phyloP scores from a whole-genome alignment of 2,113 vertebrate species.

The Cyphomyrus plagiostoma region DNA sequence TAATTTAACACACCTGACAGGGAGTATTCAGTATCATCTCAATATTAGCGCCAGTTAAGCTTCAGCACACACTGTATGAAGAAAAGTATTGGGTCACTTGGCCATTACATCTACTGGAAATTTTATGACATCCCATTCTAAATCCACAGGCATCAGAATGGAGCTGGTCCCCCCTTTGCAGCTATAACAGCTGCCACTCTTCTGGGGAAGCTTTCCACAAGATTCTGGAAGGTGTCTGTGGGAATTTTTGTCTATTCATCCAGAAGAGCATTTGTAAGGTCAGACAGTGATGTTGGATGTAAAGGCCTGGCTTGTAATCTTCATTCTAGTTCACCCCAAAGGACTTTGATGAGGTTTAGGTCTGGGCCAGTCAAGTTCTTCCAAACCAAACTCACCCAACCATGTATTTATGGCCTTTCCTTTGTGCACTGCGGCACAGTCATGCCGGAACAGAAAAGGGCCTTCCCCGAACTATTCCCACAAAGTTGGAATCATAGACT shows the following conservation, averaged over 20 bases:
- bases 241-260: background rate
- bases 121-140: background rate
- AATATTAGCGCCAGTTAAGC: background rate
- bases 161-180: background rate
- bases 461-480: no score
- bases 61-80: background rate
- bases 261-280: no score
- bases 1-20: background rate
- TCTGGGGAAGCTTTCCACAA: no score
- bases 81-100: background rate
- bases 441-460: background rate
- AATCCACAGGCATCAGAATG: background rate
- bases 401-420: background rate
- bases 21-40: background rate
- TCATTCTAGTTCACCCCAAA: background rate
- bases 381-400: background rate
- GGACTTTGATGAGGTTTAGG: background rate
- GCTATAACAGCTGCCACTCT: no score
- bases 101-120: background rate
- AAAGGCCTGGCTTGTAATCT: background rate
- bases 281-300: background rate
- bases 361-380: background rate
- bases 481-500: no score
- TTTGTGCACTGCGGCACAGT: background rate
- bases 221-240: no score